Base-by-base conservation (phyloP, 2,113 vertebrate species). In the Grallaria varia region DNA sequence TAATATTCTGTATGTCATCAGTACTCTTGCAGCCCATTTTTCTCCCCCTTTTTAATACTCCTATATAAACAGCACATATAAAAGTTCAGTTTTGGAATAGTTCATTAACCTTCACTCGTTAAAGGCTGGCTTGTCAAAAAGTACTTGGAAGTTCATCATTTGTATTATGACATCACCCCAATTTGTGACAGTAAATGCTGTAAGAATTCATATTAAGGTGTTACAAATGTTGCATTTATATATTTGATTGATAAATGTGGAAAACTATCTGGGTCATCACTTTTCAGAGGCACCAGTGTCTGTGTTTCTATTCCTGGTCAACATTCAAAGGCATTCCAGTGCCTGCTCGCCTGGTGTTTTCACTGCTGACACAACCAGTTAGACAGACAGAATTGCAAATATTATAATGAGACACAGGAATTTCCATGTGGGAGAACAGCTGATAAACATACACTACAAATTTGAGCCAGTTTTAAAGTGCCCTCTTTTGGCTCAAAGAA, bases 91-190 rank as follows among this genome's bases (percentile, higher is more conserved):
- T 97, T 94, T 71, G 27, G 75, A 96, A 87, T 4, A 91, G 47
- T 45, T 75, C 64, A 86, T 95, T 91, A 76, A 96, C 97, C 88
- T 92, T 95, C 66, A 60, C 73, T 96, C 73, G 31, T 76, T 95
- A 95, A 94, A 82, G 49, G 18, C 25, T 71, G 20, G 18, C 42
- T 78, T 86, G 30, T 78, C 40, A 82, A 73, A 81, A 71, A 1
- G 0, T 12, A 27, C 28, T 91, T 53, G 45, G 56, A 49, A 82
- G 67, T 90, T 52, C 79, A 94, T 85, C 69, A 79, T 92, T 87
- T 81, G n/a, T 75, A 78, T 85, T 75, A 81, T 37, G 63, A 94
- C 66, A 91, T 96, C 96, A 97, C 50, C 50, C n/a, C 27, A 87
- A 67, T 60, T 73, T 81, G 83, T 80, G 86, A 92, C 40, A 52